Evolutionary conservation across 2,113 vertebrate species (phyloP), one percentile per base, ranked within the genome.

Genomic region (Pygoscelis adeliae): DNA sequence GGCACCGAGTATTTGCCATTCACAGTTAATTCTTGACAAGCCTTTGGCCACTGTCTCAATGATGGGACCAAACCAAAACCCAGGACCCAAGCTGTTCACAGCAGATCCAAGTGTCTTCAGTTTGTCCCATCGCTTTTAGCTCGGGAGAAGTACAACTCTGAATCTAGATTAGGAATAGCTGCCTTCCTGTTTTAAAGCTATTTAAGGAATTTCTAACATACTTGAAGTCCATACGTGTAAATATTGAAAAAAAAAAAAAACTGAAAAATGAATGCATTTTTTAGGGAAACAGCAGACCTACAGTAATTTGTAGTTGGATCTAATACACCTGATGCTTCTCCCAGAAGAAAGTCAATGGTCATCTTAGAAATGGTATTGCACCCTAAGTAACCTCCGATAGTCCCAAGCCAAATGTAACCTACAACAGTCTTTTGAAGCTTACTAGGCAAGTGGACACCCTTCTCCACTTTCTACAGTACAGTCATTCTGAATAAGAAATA

Each of bases 51-150:
- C 17, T 87, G 38, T 62, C 38, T 79, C 23, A 59, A 30, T 47
- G 14, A 40, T 9, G 7, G 11, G 5, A 2, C 10, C 47, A 78
- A 78, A 62, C 12, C 30, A 87, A 90, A 89, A 40, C 4, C 7
- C 61, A 82, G 40, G 32, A 26, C 10, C 3, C 12, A 78, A n/a
- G 6, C 3, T 29, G 7, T n/a, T 77, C 42, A 50, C 18, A 55
- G 29, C 38, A 59, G 14, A 87, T 65, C 15, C 15, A 55, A 10
- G 5, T n/a, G 14, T 49, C 50, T 72, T 76, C 20, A 36, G 6
- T 66, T 53, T 78, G 9, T 5, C 19, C 18, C 42, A 71, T 70
- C 0, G 0, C 36, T 69, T 89, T 79, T 32, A 79, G 6, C 27
- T 15, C 5, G 3, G 29, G 7, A 94, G 16, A 81, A 44, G 10